These are phyloP conservation scores for Spermophilus dauricus DNA, from an alignment of 2,113 vertebrate genomes.

Conservation along the genomic window DNA sequence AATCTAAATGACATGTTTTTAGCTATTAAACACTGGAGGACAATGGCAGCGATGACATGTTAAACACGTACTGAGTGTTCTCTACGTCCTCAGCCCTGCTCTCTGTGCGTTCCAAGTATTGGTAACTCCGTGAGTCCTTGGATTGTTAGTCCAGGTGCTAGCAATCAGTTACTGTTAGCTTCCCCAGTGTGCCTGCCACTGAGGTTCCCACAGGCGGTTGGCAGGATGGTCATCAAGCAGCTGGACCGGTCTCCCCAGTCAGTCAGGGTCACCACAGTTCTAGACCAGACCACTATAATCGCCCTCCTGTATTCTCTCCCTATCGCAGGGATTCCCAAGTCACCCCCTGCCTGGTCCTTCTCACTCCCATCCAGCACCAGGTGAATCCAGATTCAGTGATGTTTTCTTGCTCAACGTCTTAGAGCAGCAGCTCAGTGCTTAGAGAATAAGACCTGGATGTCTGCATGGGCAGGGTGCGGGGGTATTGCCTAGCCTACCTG, in stretches of 20 bases:
- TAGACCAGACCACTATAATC: neutral
- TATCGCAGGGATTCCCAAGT: neutral
- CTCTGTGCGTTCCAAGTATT: neutral
- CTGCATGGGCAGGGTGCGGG: accelerated
- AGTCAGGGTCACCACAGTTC: neutral
- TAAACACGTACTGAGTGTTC: accelerated
- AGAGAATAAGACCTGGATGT: neutral
- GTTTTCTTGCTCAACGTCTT: neutral
- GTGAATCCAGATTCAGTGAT: neutral
- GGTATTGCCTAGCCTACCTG: too few relatives aligned
- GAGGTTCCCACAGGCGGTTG: accelerated
- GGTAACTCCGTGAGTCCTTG: neutral
- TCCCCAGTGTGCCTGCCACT: neutral
- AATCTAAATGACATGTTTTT: neutral
- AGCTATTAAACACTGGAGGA: neutral
- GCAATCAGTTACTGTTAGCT: accelerated
- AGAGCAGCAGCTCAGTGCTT: neutral
- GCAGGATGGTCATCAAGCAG: accelerated
- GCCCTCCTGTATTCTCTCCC: neutral
- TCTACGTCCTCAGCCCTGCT: neutral
- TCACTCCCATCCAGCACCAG: too few relatives aligned
- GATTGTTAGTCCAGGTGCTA: neutral
- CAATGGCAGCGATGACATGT: neutral
- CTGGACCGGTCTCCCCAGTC: neutral
- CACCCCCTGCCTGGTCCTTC: neutral